Percentiles rank a stretch among this genome's conserved stretches.
Conservation (phyloP, 2,797 vertebrate genomes). For the Eulemur rubriventer region DNA sequence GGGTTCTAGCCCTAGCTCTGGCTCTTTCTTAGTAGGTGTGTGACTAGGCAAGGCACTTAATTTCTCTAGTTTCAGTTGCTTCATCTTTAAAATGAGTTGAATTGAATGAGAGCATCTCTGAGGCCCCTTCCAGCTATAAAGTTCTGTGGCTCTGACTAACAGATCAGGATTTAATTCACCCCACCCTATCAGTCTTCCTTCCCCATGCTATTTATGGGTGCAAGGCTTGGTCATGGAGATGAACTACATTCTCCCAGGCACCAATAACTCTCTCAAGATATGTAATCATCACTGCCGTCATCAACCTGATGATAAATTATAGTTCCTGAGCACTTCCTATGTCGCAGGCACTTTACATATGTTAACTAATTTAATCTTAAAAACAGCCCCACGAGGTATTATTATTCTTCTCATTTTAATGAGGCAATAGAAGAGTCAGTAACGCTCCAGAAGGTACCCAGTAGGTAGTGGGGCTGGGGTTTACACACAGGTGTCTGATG, state of each 20-base stretch:
- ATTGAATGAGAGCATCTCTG: conserved; percentile 9
- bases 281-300: not conserved
- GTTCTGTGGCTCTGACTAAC: conserved; percentile 56
- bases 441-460: not conserved
- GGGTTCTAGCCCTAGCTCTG: not conserved
- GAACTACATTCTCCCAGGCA: not conserved
- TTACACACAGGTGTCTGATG: not conserved
- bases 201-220: not conserved
- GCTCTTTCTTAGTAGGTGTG: too few species aligned
- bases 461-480: not conserved
- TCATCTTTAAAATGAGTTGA: conserved; percentile 29
- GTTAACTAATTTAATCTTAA: conserved; percentile 31
- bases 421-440: not conserved
- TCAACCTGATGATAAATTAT: not conserved
- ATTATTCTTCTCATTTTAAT: not conserved
- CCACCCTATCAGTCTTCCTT: not conserved
- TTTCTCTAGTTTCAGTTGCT: conserved; percentile 44
- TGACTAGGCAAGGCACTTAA: not conserved
- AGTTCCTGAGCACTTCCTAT: not conserved
- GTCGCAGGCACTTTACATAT: not conserved
- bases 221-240: not conserved
- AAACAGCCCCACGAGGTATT: not conserved
- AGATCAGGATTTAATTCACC: not conserved
- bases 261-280: not conserved
- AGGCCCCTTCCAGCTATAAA: conserved; percentile 62